Conservation (phyloP, 2,113 vertebrate genomes). For the Istiophorus platypterus region DNA sequence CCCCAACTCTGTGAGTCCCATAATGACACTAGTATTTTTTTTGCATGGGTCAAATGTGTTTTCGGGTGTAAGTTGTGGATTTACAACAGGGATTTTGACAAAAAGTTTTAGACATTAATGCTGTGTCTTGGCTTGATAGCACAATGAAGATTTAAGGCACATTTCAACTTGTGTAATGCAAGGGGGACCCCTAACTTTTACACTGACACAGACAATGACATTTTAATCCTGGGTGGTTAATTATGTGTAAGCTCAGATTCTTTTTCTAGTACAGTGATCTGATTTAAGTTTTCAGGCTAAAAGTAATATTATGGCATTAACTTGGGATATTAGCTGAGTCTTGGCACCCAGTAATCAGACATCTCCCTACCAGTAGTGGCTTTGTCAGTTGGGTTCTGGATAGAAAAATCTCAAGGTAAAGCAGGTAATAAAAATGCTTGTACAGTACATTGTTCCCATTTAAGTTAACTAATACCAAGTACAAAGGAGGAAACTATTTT, state of each 20-base stretch:
- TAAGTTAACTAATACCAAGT: background rate
- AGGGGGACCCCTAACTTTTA: too few species aligned
- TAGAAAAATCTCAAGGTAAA: background rate
- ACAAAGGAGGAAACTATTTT: background rate
- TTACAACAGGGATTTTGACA: background rate
- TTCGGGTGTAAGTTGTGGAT: background rate
- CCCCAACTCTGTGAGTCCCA: constrained; percentile 94
- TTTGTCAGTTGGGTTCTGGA: background rate
- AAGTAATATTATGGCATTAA: background rate
- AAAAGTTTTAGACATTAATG: background rate
- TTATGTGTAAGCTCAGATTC: too few species aligned
- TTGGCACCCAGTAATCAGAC: background rate
- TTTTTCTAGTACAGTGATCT: background rate
- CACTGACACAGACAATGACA: too few species aligned
- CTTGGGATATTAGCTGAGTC: background rate
- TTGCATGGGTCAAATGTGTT: background rate
- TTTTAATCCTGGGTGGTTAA: too few species aligned
- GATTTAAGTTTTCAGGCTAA: background rate
- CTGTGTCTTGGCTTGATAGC: background rate
- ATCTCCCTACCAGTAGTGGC: background rate
- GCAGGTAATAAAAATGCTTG: background rate
- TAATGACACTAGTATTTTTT: background rate
- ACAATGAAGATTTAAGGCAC: background rate
- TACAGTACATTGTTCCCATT: background rate
- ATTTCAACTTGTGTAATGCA: too few species aligned